phyloP scores from a whole-genome alignment of 2,113 vertebrate genomes.

The Tiliqua scincoides region DNA sequence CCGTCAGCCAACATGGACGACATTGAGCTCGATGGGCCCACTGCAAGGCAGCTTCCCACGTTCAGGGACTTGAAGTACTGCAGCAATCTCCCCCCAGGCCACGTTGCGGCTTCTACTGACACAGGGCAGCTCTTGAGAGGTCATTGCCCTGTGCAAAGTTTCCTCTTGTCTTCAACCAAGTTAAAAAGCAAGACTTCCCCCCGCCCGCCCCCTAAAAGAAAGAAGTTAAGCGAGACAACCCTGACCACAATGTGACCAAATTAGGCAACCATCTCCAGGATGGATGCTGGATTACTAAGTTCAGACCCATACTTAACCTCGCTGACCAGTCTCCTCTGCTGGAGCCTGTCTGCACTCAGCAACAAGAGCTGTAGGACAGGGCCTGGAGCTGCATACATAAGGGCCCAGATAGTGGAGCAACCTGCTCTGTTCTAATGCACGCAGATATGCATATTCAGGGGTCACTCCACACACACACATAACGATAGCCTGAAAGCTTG shows the following conservation, averaged over 20 bases:
- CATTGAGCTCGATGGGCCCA: no score
- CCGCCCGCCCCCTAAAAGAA: neutral
- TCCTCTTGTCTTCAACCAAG: conserved; percentile 56
- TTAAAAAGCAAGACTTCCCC: conserved; percentile 44
- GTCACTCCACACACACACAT: no score
- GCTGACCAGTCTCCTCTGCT: conserved; percentile 61
- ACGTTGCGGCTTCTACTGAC: neutral
- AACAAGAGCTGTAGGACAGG: neutral
- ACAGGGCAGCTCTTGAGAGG: conserved; percentile 48
- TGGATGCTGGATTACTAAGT: conserved; percentile 41
- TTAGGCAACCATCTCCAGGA: conserved; percentile 76
- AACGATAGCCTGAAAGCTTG: no score
- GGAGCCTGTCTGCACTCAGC: conserved; percentile 56
- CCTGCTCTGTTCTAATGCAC: no score
- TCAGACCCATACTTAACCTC: conserved; percentile 49
- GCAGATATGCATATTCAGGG: no score
- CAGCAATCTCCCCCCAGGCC: neutral
- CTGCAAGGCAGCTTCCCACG: no score
- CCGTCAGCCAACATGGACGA: no score
- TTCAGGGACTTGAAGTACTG: no score
- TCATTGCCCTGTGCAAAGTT: conserved; percentile 71
- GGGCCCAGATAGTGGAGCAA: conserved; percentile 21
- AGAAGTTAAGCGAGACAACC: conserved; percentile 69
- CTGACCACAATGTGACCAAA: conserved; percentile 76
- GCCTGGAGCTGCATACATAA: no score